These are phyloP conservation scores for Lydus trimaculatus DNA, from an alignment of 2,888 invertebrate genomes.

Conservation along the genomic window DNA sequence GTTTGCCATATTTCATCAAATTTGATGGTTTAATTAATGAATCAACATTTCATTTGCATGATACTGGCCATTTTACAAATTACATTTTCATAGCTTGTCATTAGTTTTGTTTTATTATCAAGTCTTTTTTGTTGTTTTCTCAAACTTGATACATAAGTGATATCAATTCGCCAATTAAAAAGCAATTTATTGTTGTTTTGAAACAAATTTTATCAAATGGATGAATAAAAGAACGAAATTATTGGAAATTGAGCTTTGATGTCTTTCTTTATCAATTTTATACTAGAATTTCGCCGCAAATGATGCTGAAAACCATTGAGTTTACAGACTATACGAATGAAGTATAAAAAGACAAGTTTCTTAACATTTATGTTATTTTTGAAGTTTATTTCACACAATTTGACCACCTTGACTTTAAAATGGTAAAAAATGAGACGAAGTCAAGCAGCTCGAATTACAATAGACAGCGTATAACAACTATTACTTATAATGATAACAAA, in stretches of 20 bases:
- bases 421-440: background rate
- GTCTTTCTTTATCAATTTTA: background rate
- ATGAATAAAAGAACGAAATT: background rate
- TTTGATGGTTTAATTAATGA: slow-evolving; percentile 16
- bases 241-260: background rate
- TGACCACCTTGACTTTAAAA: background rate
- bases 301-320: background rate
- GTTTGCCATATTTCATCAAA: slow-evolving; percentile 10
- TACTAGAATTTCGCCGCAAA: background rate
- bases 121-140: no score
- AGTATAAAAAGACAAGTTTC: background rate
- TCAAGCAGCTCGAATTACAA: background rate
- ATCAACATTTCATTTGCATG: background rate
- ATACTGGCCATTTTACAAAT: background rate
- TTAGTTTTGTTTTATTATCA: background rate
- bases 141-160: no score
- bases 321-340: background rate
- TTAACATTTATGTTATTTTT: background rate
- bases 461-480: no score
- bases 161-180: slow-evolving; percentile 7
- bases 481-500: no score
- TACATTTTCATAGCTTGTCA: background rate
- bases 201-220: background rate
- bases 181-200: background rate
- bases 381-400: background rate